These are phyloP conservation scores for Acyrthosiphon pisum DNA, from an alignment of 1,140 invertebrate genomes.

Conservation along the genomic window DNA sequence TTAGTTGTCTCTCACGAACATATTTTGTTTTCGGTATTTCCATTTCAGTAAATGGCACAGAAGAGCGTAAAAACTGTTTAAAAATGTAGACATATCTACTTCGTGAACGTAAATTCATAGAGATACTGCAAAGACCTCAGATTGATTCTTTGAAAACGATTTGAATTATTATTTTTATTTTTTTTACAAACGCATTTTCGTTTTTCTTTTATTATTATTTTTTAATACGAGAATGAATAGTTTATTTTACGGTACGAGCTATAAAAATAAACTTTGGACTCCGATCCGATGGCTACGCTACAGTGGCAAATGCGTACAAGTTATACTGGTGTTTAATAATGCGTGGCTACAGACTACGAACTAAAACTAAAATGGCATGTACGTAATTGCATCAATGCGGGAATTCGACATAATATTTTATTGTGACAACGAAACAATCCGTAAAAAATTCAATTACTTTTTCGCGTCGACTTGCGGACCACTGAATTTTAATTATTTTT, in stretches of 20 bases:
- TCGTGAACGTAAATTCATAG: neutral
- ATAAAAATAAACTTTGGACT: constrained; percentile 10
- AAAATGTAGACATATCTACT: neutral
- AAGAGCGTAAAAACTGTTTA: neutral
- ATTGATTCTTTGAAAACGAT: neutral
- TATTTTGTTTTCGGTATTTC: neutral
- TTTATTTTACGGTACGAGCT: neutral
- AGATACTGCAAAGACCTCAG: neutral
- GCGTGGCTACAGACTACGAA: neutral
- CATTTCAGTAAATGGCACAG: neutral
- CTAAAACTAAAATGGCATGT: neutral
- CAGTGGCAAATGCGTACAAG: neutral
- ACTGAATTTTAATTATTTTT: neutral
- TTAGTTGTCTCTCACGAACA: neutral
- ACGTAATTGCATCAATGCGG: neutral
- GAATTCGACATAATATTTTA: neutral
- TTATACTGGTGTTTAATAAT: neutral
- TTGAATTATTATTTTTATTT: neutral
- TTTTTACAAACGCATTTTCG: too few relatives aligned
- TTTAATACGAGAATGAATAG: neutral
- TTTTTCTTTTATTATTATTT: neutral
- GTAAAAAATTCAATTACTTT: neutral
- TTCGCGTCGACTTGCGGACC: neutral
- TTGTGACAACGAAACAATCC: neutral
- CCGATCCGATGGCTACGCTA: neutral